Base-by-base conservation (phyloP, 2,113 vertebrate genomes). In the Tyrannus savana region DNA sequence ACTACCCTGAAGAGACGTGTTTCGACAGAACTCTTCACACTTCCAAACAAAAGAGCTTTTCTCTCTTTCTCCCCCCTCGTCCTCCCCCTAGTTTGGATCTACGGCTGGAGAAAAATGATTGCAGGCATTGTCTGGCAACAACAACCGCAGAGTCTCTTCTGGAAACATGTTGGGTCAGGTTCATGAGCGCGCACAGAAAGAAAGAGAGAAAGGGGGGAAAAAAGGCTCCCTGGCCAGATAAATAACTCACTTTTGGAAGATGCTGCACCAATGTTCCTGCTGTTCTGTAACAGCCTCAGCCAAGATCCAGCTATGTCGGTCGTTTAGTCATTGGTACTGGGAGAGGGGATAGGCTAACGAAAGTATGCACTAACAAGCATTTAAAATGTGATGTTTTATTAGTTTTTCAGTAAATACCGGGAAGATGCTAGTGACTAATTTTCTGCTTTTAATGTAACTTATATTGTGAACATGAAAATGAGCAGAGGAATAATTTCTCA, bases 101-200 rank as follows among this genome's bases (percentile, higher is more conserved):
- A 63, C 6, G 79, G 93, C 96, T 94, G 79, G 79, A 96, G 95
- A 96, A 96, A 96, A 96, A 96, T 90, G 94, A 95, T 95, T 95
- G 90, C 91, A 96, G 93, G 94, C 96, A 88, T 95, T 96, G 96
- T 97, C 95, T 97, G 96, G 94, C 95, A 97, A 85, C 92, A 97
- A 79, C 90, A 95, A 89, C 90, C 63, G 2, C 69, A 83, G 80
- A 91, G 84, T 33, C 92, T 93, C 87, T 86, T 97, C 96, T 96
- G 90, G 96, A 97, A 96, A 96, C 97, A 94, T 96, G 96, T 96
- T 96, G 94, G 95, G 95, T 97, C 97, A 97, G 96, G 97, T 96
- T 98, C 95, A 94, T 50, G 93, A 96, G 93, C 44, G 33, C 11
- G 0, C 63, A 24, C 53, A 76, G 89, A 94, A 62, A 89, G 71